Evolutionary conservation across 2,888 invertebrate species (phyloP).

Genomic region (Chalcosyrphus nemorum): DNA sequence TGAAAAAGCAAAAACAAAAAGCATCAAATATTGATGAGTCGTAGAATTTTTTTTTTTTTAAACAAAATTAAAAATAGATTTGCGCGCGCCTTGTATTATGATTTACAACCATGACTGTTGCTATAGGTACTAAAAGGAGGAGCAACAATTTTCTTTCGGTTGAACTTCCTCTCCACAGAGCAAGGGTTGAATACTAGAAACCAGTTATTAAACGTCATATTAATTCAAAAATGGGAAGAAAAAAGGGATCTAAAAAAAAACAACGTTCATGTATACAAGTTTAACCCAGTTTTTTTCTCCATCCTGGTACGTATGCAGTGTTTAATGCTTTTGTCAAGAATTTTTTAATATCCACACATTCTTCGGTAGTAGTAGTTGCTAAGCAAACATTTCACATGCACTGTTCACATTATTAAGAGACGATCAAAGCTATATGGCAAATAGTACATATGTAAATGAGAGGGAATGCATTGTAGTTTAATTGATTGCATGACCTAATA

Average conservation of each 20-base stretch:
- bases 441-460: not conserved
- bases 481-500: constrained; percentile 64
- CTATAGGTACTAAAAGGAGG: not conserved
- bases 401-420: constrained; percentile 5
- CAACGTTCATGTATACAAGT: not conserved
- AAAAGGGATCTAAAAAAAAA: not conserved
- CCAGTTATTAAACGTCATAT: constrained; percentile 36
- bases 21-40: constrained; percentile 21
- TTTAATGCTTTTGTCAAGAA: constrained; percentile 16
- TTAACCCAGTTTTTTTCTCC: constrained; percentile 41
- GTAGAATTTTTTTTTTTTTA: constrained; percentile 11
- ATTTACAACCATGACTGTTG: not conserved
- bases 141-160: not conserved
- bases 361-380: not conserved
- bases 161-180: not conserved
- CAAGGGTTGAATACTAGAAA: constrained; percentile 21
- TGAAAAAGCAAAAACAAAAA: constrained; percentile 21
- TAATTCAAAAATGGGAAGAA: constrained; percentile 2
- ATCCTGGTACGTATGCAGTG: constrained; percentile 10
- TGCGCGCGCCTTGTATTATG: constrained; percentile 22
- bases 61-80: constrained; percentile 38
- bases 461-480: constrained; percentile 23
- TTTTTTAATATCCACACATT: constrained; percentile 20
- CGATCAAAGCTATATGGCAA: constrained; percentile 9
- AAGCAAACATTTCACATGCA: constrained; percentile 30